Evolutionary conservation across 2,888 invertebrate genomes (phyloP), one percentile per base, ranked within the genome.

Genomic region (Drosophila setosimentum): DNA sequence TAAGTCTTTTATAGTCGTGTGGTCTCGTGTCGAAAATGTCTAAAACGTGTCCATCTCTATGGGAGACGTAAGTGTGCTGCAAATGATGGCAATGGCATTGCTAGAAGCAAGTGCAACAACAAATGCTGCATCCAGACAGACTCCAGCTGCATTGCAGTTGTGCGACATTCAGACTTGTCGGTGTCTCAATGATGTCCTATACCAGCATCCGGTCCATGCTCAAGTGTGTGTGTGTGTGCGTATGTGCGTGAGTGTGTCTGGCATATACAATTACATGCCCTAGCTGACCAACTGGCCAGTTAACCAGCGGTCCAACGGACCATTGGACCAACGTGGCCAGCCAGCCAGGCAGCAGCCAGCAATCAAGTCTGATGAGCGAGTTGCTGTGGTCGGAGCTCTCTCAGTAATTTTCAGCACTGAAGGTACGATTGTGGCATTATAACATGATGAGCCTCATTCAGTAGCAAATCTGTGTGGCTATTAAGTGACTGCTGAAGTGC

Each of bases 391-490:
- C 69, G 57, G 37, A 63, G 76, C 45, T 13, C 29, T 55, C 68
- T 68, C 60, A 67, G 79, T 72, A 73, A 82, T 82, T 80, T 80
- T 75, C 68, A 78, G 53, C 65, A 65, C 69, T 54, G 73, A 66
- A 66, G 63, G 63, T 58, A 63, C 53, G 40, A 77, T 71, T 78
- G 78, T 75, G 83, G 70, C 82, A 83, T 86, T 83, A 86, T 80
- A 65, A 40, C 80, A 83, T 83, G 88, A 86, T 88, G 85, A 86
- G 85, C 80, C 82, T 80, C 80, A 86, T 86, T 88, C 85, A 86
- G 68, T 66, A 48, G 70, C 69, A 68, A 76, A 76, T 78, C 76
- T 71, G 70, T 74, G 78, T 33, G 53, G 57, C 53, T 68, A 69
- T 78, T 70, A 82, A 78, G 54, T 60, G 68, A 48, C 60, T 60